Evolutionary conservation across 2,888 invertebrate species (phyloP).

Genomic region (Agriopis leucophaearia): DNA sequence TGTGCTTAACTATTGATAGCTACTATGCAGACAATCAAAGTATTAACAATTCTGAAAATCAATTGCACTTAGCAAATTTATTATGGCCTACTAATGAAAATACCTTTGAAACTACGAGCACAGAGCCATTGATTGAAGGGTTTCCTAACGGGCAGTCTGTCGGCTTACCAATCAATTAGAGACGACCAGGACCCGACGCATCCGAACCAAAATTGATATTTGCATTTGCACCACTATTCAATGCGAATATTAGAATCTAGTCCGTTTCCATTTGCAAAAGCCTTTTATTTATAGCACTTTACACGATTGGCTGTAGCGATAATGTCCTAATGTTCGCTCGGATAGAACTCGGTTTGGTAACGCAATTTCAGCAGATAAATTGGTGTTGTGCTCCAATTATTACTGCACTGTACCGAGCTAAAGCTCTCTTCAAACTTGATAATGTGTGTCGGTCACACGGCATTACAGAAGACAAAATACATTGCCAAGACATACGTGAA

Average conservation of each 20-base stretch:
- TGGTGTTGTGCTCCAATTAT: constrained; percentile 1
- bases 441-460: background rate
- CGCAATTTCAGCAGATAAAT: constrained; percentile 48
- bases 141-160: constrained; percentile 46
- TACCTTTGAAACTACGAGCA: constrained; percentile 16
- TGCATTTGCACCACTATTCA: constrained; percentile 48
- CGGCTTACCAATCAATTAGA: constrained; percentile 67
- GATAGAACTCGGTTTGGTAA: constrained; percentile 55
- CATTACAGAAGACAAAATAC: background rate
- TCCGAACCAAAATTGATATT: constrained; percentile 56
- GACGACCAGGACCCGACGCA: constrained; percentile 57
- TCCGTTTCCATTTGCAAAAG: constrained; percentile 49
- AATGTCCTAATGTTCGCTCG: constrained; percentile 50
- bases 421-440: background rate
- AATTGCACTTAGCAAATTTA: background rate
- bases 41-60: background rate
- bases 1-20: no score
- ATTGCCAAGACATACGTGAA: no score
- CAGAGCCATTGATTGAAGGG: constrained; percentile 29
- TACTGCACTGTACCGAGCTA: background rate
- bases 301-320: constrained; percentile 38
- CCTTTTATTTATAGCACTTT: constrained; percentile 62
- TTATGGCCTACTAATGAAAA: background rate
- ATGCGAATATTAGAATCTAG: constrained; percentile 47
- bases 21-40: background rate